Conservation (phyloP, 2,888 invertebrate species). For the Maniola hyperantus region DNA sequence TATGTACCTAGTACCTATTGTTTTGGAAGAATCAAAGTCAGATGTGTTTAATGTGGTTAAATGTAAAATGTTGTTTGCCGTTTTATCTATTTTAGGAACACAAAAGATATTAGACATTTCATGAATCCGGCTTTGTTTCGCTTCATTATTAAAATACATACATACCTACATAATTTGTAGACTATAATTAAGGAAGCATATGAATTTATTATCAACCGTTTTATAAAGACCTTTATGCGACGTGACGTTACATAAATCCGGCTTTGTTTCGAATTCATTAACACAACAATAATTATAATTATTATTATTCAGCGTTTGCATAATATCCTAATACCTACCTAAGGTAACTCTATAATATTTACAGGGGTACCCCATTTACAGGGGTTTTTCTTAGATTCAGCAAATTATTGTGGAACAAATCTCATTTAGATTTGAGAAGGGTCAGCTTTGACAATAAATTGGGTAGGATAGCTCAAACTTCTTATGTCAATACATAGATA, state of each 20-base stretch:
- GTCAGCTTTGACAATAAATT: too few relatives aligned
- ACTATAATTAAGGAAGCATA: neutral
- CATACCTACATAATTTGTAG: neutral
- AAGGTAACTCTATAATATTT: neutral
- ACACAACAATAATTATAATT: too few relatives aligned
- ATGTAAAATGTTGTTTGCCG: too few relatives aligned
- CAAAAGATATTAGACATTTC: neutral
- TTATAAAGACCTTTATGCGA: neutral
- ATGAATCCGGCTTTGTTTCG: neutral
- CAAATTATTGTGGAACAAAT: too few relatives aligned
- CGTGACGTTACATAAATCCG: conserved; percentile 3
- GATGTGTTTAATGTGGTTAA: neutral
- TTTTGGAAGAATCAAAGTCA: neutral
- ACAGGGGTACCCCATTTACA: neutral
- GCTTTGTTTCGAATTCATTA: conserved; percentile 1
- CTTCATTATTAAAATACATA: neutral
- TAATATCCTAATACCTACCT: neutral
- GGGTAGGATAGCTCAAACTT: too few relatives aligned
- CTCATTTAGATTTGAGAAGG: too few relatives aligned
- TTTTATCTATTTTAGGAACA: neutral
- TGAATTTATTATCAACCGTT: neutral
- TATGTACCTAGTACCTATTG: neutral
- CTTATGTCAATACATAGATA: too few relatives aligned
- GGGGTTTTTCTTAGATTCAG: too few relatives aligned
- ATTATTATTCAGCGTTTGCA: neutral